A percentile compares a stretch with the other conserved stretches of the same genome.
Evolutionary conservation across 2,113 vertebrate species (phyloP).

Genomic region (Falcunculus frontatus): DNA sequence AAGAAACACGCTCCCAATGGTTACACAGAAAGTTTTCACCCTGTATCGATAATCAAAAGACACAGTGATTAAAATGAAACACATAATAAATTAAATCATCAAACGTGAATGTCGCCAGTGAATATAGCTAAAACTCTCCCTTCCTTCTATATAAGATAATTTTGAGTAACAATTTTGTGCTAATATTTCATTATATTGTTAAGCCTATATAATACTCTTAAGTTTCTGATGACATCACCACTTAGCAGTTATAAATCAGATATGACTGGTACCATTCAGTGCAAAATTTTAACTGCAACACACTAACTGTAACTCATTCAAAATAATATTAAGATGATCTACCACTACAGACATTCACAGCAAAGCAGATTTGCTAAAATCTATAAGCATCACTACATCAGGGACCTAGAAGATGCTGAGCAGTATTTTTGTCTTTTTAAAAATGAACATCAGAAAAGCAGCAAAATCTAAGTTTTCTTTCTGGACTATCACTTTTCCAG

Average conservation of each 20-base stretch:
- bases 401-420: not conserved
- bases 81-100: not conserved
- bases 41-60: not conserved
- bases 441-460: not conserved
- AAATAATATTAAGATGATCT: not conserved
- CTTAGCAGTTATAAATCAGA: not conserved
- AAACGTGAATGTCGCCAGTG: not conserved
- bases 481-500: not conserved
- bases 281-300: not conserved
- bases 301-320: not conserved
- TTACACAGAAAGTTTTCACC: not conserved
- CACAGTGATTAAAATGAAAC: not conserved
- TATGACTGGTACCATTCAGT: not conserved
- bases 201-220: not conserved
- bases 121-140: not conserved
- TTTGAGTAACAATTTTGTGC: not conserved
- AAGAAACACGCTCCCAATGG: not conserved
- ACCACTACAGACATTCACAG: not conserved
- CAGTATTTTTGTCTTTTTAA: not conserved
- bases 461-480: not conserved
- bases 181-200: not conserved
- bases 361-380: not conserved
- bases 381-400: not conserved
- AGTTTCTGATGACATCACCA: not conserved
- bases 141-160: not conserved